A percentile compares a stretch with the other conserved stretches of the same genome.
Conservation (phyloP, 2,113 vertebrate species). For the Chloroceryle aenea region DNA sequence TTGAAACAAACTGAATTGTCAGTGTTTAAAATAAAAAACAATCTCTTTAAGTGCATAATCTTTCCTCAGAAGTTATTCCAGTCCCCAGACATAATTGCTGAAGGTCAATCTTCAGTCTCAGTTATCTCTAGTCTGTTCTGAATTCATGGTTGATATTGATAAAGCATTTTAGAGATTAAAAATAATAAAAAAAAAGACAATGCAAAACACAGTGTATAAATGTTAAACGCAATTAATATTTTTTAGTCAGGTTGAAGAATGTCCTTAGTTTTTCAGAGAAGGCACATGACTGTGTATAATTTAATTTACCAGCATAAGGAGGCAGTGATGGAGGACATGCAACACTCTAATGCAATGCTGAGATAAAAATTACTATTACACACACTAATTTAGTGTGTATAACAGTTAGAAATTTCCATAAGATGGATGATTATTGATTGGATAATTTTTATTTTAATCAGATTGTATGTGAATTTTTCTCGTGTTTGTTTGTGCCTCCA, state of each 20-base stretch:
- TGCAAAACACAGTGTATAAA: not conserved
- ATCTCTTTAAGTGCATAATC: not conserved
- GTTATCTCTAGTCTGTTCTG: not conserved
- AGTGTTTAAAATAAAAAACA: not conserved
- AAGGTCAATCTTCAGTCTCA: not conserved
- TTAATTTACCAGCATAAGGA: constrained; percentile 7
- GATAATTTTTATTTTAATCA: not conserved
- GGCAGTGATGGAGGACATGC: not conserved
- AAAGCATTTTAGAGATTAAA: not conserved
- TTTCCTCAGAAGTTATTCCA: not conserved
- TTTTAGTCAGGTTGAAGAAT: not conserved
- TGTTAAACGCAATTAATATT: not conserved
- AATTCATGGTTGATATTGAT: not conserved
- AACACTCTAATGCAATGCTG: not conserved
- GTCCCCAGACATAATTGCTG: not conserved
- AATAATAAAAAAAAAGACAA: not conserved
- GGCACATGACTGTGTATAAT: not conserved
- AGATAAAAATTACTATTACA: constrained; percentile 5
- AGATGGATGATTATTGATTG: not conserved
- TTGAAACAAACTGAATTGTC: not conserved
- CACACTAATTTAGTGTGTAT: not conserved
- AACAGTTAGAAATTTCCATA: not conserved
- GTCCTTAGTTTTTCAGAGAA: not conserved
- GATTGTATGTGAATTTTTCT: not conserved
- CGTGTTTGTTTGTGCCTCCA: fast-evolving